Evolutionary conservation across 2,888 invertebrate genomes (phyloP), one percentile per base, ranked within the genome.

Genomic region (Myopa testacea): DNA sequence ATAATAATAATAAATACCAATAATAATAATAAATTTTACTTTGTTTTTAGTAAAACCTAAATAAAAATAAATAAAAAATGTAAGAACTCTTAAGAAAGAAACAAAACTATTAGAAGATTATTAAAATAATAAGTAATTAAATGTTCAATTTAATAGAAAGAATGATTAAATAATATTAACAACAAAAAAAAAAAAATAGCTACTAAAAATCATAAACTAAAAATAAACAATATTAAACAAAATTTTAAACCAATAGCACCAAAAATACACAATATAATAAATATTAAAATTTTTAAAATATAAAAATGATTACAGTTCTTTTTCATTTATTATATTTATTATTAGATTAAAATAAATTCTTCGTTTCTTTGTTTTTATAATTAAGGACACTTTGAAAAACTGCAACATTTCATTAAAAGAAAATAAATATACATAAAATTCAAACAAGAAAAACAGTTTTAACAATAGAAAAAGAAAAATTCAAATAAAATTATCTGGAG

Each of bases 381-480:
- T 65, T 65, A 65, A 65, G 65, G 65, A 65, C 65, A 65, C 65
- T 65, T 65, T 65, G 34, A 14, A 65, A 55, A 45, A 45, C 45
- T 45, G 45, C 10, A 45, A 45, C 45, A 8, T 45, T 45, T 50
- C 50, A 10, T 50, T 50, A 10, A 50, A 55, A 55, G n/a, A 55
- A 55, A 16, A n/a, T 80, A 78, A 79, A 68, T 72, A 78, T 75
- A 70, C 40, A 75, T 75, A 78, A 76, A 79, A 8, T 73, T 67
- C 55, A 55, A 55, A 5, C 5, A 55, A n/a, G 55, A 55, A 55
- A 55, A 55, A 55, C 1, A 50, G 8, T 14, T 6, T 55, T 4
- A 55, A 55, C 5, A 55, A n/a, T 55, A 1, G 55, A 55, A 16
- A 16, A 8, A 16, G 10, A 55, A 6, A 78, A 78, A 63, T 70